A percentile compares a stretch with the other conserved stretches of the same genome.
phyloP scores from a whole-genome alignment of 2,113 vertebrate species.

The Corythoichthys intestinalis region DNA sequence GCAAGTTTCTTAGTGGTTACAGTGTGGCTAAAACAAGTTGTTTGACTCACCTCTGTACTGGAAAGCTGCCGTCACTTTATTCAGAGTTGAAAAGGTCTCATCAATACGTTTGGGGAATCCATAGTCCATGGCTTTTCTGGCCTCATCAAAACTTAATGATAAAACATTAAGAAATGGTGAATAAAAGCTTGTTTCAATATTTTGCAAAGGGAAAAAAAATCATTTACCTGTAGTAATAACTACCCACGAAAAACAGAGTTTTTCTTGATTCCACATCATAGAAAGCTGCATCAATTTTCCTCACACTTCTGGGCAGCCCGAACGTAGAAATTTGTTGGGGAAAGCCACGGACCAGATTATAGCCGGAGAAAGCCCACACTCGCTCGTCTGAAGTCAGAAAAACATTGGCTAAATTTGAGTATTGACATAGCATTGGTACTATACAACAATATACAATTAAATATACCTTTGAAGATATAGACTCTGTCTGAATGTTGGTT shows the following conservation, averaged over 20 bases:
- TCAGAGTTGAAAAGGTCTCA: conserved; percentile 65
- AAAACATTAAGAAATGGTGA: conserved; percentile 1
- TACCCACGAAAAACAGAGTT: conserved; percentile 27
- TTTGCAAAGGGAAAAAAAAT: neutral
- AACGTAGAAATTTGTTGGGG: conserved; percentile 24
- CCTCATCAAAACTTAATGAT: conserved; percentile 75
- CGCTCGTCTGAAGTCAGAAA: conserved; percentile 5
- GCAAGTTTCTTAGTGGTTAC: no score
- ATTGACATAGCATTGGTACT: neutral
- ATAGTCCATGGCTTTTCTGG: conserved; percentile 67
- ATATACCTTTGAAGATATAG: conserved; percentile 68
- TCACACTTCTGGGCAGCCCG: conserved; percentile 31
- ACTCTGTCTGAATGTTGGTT: conserved; percentile 37
- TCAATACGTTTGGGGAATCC: conserved; percentile 71
- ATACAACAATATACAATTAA: neutral
- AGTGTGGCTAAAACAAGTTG: neutral
- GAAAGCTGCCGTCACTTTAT: conserved; percentile 76
- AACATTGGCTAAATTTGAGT: neutral
- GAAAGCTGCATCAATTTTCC: conserved; percentile 33
- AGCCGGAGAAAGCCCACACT: conserved; percentile 35
- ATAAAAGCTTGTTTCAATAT: neutral
- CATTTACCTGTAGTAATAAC: conserved; percentile 33
- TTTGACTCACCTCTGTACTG: conserved; percentile 68
- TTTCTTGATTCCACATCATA: conserved; percentile 24
- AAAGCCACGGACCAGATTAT: conserved; percentile 12